These are phyloP conservation scores for Mormyrops boulengeri DNA, from an alignment of 2,797 vertebrate genomes.

Conservation along the genomic window DNA sequence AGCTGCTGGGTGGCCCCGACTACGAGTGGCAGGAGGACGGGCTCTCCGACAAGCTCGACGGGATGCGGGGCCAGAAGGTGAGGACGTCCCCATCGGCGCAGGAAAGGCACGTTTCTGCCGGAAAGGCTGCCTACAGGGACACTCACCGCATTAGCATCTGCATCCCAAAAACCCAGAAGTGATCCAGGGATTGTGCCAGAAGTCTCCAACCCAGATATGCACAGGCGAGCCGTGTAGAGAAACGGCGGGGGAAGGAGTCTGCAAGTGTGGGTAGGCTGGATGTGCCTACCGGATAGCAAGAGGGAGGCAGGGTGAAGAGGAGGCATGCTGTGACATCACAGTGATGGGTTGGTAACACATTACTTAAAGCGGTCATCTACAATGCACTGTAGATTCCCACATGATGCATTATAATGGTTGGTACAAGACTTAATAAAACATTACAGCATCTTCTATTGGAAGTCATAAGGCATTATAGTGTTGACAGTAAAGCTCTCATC, in stretches of 20 bases:
- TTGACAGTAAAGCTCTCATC: background rate
- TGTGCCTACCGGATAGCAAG: background rate
- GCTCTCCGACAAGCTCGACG: conserved; percentile 56
- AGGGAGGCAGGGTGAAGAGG: background rate
- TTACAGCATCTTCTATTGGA: background rate
- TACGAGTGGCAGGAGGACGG: conserved; percentile 70
- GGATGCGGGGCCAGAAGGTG: conserved; percentile 68
- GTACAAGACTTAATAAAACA: background rate
- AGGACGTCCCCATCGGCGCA: background rate
- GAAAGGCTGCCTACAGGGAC: background rate
- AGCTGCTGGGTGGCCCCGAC: conserved; percentile 61
- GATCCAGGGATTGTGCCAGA: background rate
- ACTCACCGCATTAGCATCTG: background rate
- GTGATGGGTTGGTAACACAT: background rate
- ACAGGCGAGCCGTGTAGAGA: background rate
- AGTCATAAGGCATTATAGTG: background rate
- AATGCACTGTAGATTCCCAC: background rate
- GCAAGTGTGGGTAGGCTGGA: background rate
- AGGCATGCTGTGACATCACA: background rate
- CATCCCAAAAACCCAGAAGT: background rate
- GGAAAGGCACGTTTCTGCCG: background rate
- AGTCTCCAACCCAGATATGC: background rate
- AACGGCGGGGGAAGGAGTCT: background rate
- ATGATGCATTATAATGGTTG: background rate
- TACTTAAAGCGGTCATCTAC: background rate